phyloP scores from a whole-genome alignment of 2,113 vertebrate species.

The Monopterus albus region DNA sequence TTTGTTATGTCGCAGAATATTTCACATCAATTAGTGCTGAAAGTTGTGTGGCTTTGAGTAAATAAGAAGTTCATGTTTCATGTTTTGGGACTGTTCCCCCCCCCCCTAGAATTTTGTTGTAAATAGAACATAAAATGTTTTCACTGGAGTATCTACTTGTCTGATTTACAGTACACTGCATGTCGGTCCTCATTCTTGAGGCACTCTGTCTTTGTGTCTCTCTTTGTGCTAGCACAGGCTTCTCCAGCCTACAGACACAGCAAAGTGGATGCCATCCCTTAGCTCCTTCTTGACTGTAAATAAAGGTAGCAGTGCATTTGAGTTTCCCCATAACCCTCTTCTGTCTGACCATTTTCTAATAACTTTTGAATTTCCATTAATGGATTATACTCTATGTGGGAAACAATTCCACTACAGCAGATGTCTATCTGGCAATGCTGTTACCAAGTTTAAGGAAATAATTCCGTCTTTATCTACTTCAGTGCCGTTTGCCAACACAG shows the following conservation, averaged over 20 bases:
- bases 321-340: no score
- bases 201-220: conserved; percentile 10
- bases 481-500: no score
- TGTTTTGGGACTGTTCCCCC: conserved; percentile 55
- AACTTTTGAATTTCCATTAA: no score
- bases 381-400: no score
- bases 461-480: no score
- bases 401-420: no score
- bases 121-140: conserved; percentile 54
- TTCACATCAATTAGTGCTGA: conserved; percentile 69
- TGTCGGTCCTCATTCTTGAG: conserved; percentile 30
- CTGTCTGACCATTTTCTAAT: no score
- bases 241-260: neutral
- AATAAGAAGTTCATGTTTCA: conserved; percentile 71
- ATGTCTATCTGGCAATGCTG: no score
- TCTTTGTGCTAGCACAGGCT: neutral
- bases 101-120: conserved; percentile 46
- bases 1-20: conserved; percentile 53
- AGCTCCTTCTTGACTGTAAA: conserved; percentile 19
- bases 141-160: conserved; percentile 30
- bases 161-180: conserved; percentile 41
- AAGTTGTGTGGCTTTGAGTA: conserved; percentile 60
- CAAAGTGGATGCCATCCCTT: conserved; percentile 1
- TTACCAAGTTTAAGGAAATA: no score
- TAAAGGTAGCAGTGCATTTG: conserved; percentile 24